Evolutionary conservation across 53 echinoderm and acorn worm species (phyloP).

Genomic region (Arbacia lixula): DNA sequence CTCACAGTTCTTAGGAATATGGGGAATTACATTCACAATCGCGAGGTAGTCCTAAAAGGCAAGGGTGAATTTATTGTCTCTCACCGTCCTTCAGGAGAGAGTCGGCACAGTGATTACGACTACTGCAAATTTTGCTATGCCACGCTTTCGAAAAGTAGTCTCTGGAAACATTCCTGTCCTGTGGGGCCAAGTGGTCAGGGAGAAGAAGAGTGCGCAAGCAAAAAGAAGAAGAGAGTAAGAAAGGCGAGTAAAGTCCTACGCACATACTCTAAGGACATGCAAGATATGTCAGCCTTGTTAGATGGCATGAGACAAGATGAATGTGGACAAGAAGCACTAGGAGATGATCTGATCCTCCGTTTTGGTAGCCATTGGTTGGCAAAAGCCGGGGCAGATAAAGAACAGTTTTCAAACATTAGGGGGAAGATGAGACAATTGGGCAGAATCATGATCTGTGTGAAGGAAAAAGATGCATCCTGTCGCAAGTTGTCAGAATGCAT

Average conservation of each 20-base stretch:
- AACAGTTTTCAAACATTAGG: constrained; percentile 4
- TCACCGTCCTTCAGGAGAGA: not conserved
- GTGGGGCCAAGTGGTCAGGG: not conserved
- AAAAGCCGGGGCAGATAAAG: not conserved
- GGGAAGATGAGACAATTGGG: not conserved
- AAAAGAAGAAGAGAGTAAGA: not conserved
- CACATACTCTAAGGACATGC: not conserved
- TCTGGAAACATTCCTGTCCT: not conserved
- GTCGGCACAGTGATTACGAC: not conserved
- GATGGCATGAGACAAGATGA: too few species aligned
- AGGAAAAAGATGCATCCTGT: not conserved
- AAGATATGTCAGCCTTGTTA: constrained; percentile 2
- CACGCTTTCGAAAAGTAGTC: not conserved
- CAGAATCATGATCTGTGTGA: not conserved
- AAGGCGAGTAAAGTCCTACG: not conserved
- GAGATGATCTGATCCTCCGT: constrained; percentile 8
- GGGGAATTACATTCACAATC: not conserved
- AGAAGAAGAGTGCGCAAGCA: not conserved
- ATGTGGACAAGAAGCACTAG: constrained; percentile 1
- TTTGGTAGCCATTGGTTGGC: not conserved
- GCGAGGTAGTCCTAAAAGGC: not conserved
- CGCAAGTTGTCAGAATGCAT: constrained; percentile 1
- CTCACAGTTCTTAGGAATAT: not conserved
- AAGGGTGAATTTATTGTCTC: not conserved
- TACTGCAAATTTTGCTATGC: not conserved